Conservation (phyloP, 2,797 vertebrate genomes). For the Diplodus sargus region DNA sequence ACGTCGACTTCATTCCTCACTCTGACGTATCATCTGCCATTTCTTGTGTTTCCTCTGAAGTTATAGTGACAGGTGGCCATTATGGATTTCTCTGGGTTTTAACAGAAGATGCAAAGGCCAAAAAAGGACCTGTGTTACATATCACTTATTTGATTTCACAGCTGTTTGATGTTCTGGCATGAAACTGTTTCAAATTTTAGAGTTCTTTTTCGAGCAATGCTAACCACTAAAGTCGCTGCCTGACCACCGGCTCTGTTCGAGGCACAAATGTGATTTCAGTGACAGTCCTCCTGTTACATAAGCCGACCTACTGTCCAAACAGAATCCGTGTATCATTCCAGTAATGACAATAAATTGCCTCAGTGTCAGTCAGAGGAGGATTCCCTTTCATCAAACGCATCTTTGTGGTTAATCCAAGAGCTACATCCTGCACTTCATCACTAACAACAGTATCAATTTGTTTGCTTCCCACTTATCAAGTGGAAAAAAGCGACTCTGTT, state of each 20-base stretch:
- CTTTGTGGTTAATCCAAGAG: constrained; percentile 41
- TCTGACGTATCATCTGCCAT: too few relatives aligned
- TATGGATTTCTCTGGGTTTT: too few relatives aligned
- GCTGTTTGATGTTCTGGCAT: background rate
- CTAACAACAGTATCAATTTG: constrained; percentile 68
- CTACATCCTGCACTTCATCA: constrained; percentile 64
- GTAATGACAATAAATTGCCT: constrained; percentile 21
- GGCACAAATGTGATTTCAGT: background rate
- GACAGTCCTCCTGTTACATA: background rate
- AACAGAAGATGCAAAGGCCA: too few relatives aligned
- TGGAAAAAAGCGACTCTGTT: constrained; percentile 76
- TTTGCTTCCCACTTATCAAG: constrained; percentile 74
- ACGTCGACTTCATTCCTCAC: too few relatives aligned
- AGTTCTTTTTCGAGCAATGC: background rate
- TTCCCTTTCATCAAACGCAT: constrained; percentile 24
- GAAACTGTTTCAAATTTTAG: background rate
- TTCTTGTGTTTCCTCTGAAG: too few relatives aligned
- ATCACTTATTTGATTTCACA: background rate
- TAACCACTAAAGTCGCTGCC: background rate
- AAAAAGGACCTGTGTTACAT: too few relatives aligned
- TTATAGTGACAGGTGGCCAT: too few relatives aligned
- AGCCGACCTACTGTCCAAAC: background rate
- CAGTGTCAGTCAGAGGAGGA: background rate
- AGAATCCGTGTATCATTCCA: background rate
- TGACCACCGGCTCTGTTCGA: background rate